Base-by-base conservation (phyloP, 2,113 vertebrate species). In the Thunnus thynnus region DNA sequence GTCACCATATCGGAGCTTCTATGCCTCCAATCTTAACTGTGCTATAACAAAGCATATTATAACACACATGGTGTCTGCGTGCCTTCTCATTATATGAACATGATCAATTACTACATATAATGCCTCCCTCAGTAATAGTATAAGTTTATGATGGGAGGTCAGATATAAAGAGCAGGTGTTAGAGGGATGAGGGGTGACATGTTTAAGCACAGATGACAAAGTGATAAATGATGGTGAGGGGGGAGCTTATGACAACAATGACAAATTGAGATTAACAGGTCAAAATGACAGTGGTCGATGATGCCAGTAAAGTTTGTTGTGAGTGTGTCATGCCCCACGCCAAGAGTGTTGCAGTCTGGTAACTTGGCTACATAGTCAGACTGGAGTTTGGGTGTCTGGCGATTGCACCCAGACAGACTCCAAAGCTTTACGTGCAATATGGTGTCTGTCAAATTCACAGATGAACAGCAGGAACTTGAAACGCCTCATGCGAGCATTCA, bases 61-160 rank as follows among this genome's bases (percentile, higher is more conserved):
- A 78, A 78, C 66, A 79, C 56, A 89, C 55, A 77, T 62, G 56
- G 54, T 76, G 80, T 70, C 52, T 61, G 41, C 76, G 13, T 69
- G 91, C 66, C 80, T 83, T 88, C 88, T 70, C 86, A 79, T 89
- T 89, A 82, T 76, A 82, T 92, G 82, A 88, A 72, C 51, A 91
- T 88, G 88, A 93, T 85, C 90, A 92, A 92, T 93, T 92, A 69
- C 47, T 91, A 57, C 32, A 65, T 13, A 17, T 86, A 83, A 88
- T 79, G 77, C 66, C 85, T 87, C 44, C 87, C 0, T 22, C 16
- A 25, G 20, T 47, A 44, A 60, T 12, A 41, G 7, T 6, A n/a
- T 12, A 2, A 0, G 30, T 70, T 46, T 47, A 30, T 60, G 32
- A 51, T 10, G 10, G 46, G 86, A 93, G 70, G 91, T 92, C 84